Evolutionary conservation across 2,113 vertebrate genomes (phyloP).

Genomic region (Regulus satrapa): DNA sequence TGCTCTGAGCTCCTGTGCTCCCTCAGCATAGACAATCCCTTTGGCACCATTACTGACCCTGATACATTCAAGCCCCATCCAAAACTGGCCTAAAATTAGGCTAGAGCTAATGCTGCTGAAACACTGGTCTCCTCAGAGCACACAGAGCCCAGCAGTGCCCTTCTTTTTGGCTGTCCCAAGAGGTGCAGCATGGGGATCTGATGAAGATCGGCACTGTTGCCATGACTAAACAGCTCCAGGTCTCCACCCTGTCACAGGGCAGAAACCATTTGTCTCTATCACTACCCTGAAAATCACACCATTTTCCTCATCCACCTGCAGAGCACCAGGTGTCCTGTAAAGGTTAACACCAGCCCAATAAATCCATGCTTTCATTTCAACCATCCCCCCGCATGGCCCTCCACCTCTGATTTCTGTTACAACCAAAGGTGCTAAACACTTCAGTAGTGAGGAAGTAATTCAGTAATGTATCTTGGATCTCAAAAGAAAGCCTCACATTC

Average conservation of each 20-base stretch:
- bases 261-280: not conserved
- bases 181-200: fast-evolving
- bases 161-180: fast-evolving
- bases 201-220: fast-evolving
- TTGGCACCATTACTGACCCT: not conserved
- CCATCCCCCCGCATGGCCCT: not conserved
- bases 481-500: not conserved
- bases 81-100: not conserved
- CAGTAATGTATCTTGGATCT: not conserved
- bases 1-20: not conserved
- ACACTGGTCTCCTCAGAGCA: not conserved
- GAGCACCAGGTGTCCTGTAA: not conserved
- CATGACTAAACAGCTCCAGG: not conserved
- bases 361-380: not conserved
- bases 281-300: fast-evolving
- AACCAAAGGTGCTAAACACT: not conserved
- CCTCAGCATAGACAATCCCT: fast-evolving
- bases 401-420: not conserved
- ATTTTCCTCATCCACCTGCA: not conserved
- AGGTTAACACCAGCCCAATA: fast-evolving
- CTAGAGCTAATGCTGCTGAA: not conserved
- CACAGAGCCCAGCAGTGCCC: not conserved
- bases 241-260: fast-evolving
- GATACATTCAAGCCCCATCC: fast-evolving
- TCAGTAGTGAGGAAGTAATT: not conserved